Conservation (phyloP, 2,888 invertebrate genomes). For the Gandaritis pyraliata region DNA sequence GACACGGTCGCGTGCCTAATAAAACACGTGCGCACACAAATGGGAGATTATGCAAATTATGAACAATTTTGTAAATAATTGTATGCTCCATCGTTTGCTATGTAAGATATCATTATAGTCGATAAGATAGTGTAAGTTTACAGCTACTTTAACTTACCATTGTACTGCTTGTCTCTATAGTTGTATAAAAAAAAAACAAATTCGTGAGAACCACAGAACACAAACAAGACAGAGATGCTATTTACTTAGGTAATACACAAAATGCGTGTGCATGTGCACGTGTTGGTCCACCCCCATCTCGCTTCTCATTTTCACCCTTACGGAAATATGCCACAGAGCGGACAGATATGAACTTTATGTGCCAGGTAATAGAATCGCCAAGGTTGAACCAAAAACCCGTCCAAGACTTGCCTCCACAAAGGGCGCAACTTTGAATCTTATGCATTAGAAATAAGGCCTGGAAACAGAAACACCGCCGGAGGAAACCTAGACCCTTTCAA, state of each 20-base stretch:
- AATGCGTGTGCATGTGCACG: slow-evolving; percentile 78
- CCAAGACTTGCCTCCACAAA: slow-evolving; percentile 33
- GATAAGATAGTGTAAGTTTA: no score
- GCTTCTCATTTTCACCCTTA: slow-evolving; percentile 47
- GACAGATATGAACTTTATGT: slow-evolving; percentile 46
- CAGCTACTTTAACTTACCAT: no score
- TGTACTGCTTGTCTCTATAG: no score
- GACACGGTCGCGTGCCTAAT: slow-evolving; percentile 56
- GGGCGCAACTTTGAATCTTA: slow-evolving; percentile 50
- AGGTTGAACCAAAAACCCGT: slow-evolving; percentile 32
- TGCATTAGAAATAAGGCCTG: slow-evolving; percentile 31
- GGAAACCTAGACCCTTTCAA: slow-evolving; percentile 64
- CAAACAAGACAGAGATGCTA: slow-evolving; percentile 64
- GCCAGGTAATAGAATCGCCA: slow-evolving; percentile 23
- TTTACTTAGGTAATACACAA: slow-evolving; percentile 82
- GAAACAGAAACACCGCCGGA: slow-evolving; percentile 37
- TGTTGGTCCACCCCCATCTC: slow-evolving; percentile 61
- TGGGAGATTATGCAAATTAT: slow-evolving; percentile 64
- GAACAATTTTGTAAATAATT: background rate
- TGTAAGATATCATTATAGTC: background rate
- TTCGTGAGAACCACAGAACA: slow-evolving; percentile 71
- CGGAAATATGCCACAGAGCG: slow-evolving; percentile 25
- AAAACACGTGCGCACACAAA: slow-evolving; percentile 56
- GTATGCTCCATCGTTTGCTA: background rate
- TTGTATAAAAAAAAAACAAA: no score